phyloP scores from a whole-genome alignment of 2,888 invertebrate genomes.

The Sesia bembeciformis region DNA sequence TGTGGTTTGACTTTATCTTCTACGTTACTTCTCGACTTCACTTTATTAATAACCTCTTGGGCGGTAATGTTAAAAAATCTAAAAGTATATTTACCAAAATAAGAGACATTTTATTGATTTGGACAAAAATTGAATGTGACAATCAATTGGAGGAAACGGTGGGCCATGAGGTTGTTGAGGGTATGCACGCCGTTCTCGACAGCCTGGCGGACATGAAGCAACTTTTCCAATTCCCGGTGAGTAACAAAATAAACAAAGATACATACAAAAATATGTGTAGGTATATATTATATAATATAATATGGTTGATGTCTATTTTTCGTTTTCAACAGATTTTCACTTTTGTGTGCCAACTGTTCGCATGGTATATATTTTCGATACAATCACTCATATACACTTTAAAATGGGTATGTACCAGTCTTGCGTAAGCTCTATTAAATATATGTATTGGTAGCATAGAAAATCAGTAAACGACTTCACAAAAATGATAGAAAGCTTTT shows the following conservation, averaged over 20 bases:
- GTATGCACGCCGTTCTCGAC: not conserved
- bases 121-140: not conserved
- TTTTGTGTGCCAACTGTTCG: not conserved
- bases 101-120: not conserved
- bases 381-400: not conserved
- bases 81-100: too few species aligned
- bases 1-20: slow-evolving; percentile 22
- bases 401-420: not conserved
- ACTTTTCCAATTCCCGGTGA: not conserved
- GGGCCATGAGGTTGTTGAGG: not conserved
- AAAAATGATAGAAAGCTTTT: too few species aligned
- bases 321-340: not conserved
- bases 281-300: not conserved
- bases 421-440: too few species aligned
- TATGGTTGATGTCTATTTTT: not conserved
- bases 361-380: not conserved
- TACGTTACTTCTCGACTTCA: slow-evolving; percentile 24
- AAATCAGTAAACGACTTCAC: too few species aligned
- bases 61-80: not conserved
- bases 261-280: too few species aligned
- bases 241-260: not conserved
- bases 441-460: too few species aligned
- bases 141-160: not conserved
- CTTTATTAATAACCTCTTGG: slow-evolving; percentile 25
- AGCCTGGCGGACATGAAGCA: not conserved